Conservation (phyloP, 2,113 vertebrate species). For the Lophochroa leadbeateri region DNA sequence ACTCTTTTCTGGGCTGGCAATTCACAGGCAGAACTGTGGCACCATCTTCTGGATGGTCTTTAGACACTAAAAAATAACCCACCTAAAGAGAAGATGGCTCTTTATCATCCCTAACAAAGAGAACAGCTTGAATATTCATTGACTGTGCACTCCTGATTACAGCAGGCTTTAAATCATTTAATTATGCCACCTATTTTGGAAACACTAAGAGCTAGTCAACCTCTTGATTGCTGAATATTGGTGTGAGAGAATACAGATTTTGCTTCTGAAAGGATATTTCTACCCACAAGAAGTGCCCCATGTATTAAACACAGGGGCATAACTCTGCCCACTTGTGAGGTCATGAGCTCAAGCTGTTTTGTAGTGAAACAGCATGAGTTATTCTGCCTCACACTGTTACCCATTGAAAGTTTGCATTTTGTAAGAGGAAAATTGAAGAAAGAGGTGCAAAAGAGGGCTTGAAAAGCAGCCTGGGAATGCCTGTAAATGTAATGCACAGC, state of each 20-base stretch:
- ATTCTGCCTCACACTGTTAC: neutral
- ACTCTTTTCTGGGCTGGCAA: neutral
- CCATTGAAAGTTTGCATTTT: neutral
- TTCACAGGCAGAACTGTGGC: conserved; percentile 74
- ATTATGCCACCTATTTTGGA: conserved; percentile 69
- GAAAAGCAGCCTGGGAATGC: neutral
- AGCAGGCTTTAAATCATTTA: conserved; percentile 60
- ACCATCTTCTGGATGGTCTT: conserved; percentile 76
- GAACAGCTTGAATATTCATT: conserved; percentile 74
- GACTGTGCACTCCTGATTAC: conserved; percentile 64
- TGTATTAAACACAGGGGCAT: neutral
- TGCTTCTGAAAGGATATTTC: conserved; percentile 3
- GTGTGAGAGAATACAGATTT: conserved; percentile 37
- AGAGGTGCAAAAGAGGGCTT: neutral
- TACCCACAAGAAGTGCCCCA: neutral
- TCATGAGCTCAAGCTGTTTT: neutral
- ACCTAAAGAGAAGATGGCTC: neutral
- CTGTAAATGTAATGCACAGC: neutral
- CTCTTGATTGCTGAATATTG: conserved; percentile 60
- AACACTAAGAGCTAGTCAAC: conserved; percentile 56
- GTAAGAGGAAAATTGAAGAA: neutral
- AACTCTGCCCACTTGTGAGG: neutral
- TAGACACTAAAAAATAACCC: conserved; percentile 39
- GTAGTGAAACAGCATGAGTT: neutral
- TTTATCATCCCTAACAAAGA: conserved; percentile 52